Percentiles rank a stretch among this genome's conserved stretches.
Evolutionary conservation across 2,888 invertebrate species (phyloP).

Genomic region (Lasioglossum morio): DNA sequence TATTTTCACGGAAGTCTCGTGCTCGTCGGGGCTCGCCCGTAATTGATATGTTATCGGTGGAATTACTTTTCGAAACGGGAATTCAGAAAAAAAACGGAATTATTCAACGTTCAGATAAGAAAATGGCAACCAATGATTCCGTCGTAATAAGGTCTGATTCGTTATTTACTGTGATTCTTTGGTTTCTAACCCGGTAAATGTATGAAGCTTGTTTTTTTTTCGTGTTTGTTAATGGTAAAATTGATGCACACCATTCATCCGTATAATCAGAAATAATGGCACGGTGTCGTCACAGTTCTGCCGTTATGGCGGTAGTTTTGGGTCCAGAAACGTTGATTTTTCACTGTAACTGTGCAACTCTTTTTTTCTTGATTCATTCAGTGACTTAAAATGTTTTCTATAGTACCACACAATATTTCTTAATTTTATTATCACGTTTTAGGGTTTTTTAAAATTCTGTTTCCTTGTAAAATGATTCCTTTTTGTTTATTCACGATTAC

Average conservation of each 20-base stretch:
- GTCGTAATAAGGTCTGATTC: slow-evolving; percentile 39
- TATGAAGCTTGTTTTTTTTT: background rate
- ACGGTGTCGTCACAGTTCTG: slow-evolving; percentile 49
- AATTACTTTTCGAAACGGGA: slow-evolving; percentile 33
- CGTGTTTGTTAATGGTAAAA: slow-evolving; percentile 10
- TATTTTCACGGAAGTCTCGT: background rate
- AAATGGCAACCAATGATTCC: slow-evolving; percentile 16
- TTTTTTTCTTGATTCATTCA: too few species aligned
- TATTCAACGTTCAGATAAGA: slow-evolving; percentile 16
- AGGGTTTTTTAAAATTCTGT: background rate
- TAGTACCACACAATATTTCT: background rate
- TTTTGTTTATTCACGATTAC: too few species aligned
- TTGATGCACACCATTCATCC: slow-evolving; percentile 19
- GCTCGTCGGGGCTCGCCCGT: background rate
- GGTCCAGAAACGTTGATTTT: background rate
- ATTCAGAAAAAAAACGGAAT: slow-evolving; percentile 30
- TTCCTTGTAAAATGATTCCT: too few species aligned
- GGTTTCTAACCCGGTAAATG: background rate
- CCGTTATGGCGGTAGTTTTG: background rate
- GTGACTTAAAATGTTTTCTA: background rate
- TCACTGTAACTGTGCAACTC: background rate
- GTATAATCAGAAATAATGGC: slow-evolving; percentile 56
- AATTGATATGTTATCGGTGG: slow-evolving; percentile 49
- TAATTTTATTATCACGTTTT: background rate
- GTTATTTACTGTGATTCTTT: slow-evolving; percentile 16